Base-by-base conservation (phyloP, 2,888 invertebrate species). In the Heteropelma amictum region DNA sequence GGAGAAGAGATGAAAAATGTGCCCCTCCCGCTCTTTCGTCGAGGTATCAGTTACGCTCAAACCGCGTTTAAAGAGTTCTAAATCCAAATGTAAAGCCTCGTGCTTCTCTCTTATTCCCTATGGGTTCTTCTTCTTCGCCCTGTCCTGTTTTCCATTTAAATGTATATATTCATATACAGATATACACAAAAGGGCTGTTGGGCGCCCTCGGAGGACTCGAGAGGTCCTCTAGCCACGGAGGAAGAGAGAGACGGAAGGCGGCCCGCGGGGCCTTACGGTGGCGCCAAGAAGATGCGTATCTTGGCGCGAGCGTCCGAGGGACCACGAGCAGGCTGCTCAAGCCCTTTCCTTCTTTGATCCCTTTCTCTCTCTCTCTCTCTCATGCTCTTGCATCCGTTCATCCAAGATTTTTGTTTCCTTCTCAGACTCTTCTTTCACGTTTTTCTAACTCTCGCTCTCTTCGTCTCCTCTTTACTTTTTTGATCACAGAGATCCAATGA, bases 221-320 rank as follows among this genome's bases (percentile, higher is more conserved):
- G 79, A 77, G 80, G 78, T 76, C 76, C 79, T 72, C 68, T 35
- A 30, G 54, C 47, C 42, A 26, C 12, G 33, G 33, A 35, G 21
- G 26, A 21, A 28, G 28, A 42, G 40, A 58, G 28, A 56, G 40
- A 42, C 33, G 23, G 60, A 45, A 40, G 28, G 45, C 65, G 65
- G 67, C 65, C 58, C 77, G 80, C 80, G 80, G 82, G 83, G 77
- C 80, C 83, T 78, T 80, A 85, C 85, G 86, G 87, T 87, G 88
- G 88, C 88, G 88, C 88, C 88, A 88, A 86, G 84, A 78, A 88
- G 88, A 88, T 88, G 82, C 84, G 86, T 88, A 88, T 88, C 88
- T 87, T 83, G 85, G 84, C 82, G 85, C 86, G 86, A 83, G 85
- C 75, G 75, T 76, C 71, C 72, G 61, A 76, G 72, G 60, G 63